These are phyloP conservation scores for Melanerpes formicivorus DNA, from an alignment of 2,113 vertebrate genomes.

Conservation along the genomic window DNA sequence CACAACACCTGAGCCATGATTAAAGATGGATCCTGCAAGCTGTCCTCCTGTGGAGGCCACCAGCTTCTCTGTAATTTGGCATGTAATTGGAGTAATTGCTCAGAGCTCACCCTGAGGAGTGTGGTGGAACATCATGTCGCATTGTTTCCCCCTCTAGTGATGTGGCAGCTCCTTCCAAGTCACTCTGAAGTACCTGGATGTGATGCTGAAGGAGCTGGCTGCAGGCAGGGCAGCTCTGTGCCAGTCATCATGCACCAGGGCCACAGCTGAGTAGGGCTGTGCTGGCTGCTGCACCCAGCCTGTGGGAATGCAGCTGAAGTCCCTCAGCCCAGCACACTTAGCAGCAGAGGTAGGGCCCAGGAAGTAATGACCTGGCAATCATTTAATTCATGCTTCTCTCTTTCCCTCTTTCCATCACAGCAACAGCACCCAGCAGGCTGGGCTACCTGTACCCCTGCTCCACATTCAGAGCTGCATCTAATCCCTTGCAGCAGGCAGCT, in stretches of 20 bases:
- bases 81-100: conserved; percentile 16
- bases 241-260: fast-evolving
- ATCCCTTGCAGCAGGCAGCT: background rate
- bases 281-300: background rate
- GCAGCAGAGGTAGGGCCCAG: background rate
- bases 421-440: background rate
- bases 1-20: background rate
- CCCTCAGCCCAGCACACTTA: background rate
- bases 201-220: background rate
- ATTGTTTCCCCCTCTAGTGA: background rate
- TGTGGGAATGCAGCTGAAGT: background rate
- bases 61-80: background rate
- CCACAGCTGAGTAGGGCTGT: background rate
- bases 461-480: background rate
- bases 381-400: background rate
- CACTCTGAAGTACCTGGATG: background rate
- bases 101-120: background rate
- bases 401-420: background rate
- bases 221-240: background rate
- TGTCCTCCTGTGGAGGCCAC: background rate
- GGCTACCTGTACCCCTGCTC: background rate
- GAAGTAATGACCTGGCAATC: background rate
- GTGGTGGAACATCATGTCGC: background rate
- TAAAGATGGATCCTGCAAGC: conserved; percentile 1
- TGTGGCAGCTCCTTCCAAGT: background rate